Conservation (phyloP, 1,140 invertebrate species). For the Alviniconcha marisindica region DNA sequence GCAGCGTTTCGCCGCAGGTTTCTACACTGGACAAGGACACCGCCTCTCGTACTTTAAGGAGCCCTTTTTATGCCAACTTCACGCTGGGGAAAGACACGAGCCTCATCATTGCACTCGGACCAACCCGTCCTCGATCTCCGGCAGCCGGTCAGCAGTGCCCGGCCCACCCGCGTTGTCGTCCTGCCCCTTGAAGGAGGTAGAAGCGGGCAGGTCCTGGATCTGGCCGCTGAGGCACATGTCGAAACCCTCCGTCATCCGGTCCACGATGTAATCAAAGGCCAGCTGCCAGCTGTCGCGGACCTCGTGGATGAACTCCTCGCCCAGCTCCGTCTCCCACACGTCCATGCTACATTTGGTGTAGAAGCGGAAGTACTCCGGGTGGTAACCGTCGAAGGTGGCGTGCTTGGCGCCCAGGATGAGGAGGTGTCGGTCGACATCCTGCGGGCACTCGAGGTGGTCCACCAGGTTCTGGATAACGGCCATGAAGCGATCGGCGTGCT, state of each 20-base stretch:
- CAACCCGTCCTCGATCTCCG: too few relatives aligned
- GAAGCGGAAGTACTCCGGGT: constrained; percentile 56
- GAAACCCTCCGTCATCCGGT: constrained; percentile 59
- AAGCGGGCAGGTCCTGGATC: constrained; percentile 11
- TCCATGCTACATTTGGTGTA: constrained; percentile 62
- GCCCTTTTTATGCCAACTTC: too few relatives aligned
- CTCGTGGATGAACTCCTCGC: constrained; percentile 63
- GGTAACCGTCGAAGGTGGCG: constrained; percentile 59
- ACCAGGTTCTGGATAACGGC: constrained; percentile 59
- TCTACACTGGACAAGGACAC: too few relatives aligned
- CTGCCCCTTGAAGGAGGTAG: background rate
- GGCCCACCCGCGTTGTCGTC: too few relatives aligned
- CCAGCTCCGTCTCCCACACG: constrained; percentile 61
- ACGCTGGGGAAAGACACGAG: too few relatives aligned
- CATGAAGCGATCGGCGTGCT: constrained; percentile 61
- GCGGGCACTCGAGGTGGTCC: constrained; percentile 56
- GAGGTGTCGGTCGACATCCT: constrained; percentile 50
- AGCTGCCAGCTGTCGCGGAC: constrained; percentile 57
- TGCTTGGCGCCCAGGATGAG: constrained; percentile 62
- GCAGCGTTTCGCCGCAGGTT: too few relatives aligned
- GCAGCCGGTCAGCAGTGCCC: too few relatives aligned
- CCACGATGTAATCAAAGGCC: constrained; percentile 56
- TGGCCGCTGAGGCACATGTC: constrained; percentile 54
- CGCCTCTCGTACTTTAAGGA: too few relatives aligned
- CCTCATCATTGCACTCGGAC: too few relatives aligned